Percentiles rank a stretch among this genome's conserved stretches.
phyloP scores from a whole-genome alignment of 2,888 invertebrate genomes.

The Caenorhabditis drosophilae region DNA sequence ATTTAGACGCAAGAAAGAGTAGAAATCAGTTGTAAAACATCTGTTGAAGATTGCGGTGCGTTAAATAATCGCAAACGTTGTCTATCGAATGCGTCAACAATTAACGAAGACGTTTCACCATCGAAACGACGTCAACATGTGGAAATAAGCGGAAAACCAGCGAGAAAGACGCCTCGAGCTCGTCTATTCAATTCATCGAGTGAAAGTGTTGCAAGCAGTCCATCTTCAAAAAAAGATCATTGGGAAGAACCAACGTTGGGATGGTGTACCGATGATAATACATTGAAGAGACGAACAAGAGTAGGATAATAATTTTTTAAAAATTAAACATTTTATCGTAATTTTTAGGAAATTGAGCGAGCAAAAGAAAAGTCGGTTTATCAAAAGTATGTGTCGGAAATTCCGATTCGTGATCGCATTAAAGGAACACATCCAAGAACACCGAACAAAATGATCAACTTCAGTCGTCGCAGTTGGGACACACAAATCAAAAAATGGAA shows the following conservation, averaged over 20 bases:
- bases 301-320: conserved; percentile 8
- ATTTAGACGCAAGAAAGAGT: background rate
- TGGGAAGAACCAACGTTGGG: conserved; percentile 61
- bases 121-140: conserved; percentile 32
- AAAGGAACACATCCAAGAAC: conserved; percentile 79
- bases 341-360: conserved; percentile 57
- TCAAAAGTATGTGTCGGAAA: conserved; percentile 49
- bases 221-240: conserved; percentile 36
- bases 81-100: conserved; percentile 51
- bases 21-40: background rate
- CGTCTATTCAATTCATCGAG: conserved; percentile 18
- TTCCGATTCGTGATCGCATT: conserved; percentile 50
- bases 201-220: conserved; percentile 15
- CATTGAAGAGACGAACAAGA: conserved; percentile 51
- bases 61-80: conserved; percentile 47
- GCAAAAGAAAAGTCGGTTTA: conserved; percentile 65
- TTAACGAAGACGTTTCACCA: conserved; percentile 42
- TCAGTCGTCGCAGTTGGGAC: conserved; percentile 91
- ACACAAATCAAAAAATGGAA: conserved; percentile 71
- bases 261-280: conserved; percentile 61
- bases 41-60: conserved; percentile 4
- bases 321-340: background rate
- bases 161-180: conserved; percentile 29
- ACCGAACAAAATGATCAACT: conserved; percentile 85
- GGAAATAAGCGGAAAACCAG: conserved; percentile 34